phyloP scores from a whole-genome alignment of 2,888 invertebrate species.

The Eupelmus urozonus region DNA sequence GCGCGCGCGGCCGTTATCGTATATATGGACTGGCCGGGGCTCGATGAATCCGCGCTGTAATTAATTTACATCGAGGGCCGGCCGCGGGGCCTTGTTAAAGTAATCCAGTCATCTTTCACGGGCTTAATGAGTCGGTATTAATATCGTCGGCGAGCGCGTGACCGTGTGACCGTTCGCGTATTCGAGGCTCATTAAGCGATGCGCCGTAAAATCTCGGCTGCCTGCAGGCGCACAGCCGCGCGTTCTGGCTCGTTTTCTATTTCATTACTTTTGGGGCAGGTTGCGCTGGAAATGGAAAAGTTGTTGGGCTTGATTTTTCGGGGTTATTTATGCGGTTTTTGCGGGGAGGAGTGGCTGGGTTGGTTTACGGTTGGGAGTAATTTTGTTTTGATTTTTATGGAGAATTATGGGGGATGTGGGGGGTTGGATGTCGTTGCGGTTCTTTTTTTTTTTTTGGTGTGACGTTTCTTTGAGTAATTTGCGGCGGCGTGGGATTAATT shows the following conservation, averaged over 20 bases:
- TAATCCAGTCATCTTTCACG: conserved; percentile 64
- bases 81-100: conserved; percentile 63
- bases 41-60: conserved; percentile 52
- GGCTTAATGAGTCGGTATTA: conserved; percentile 65
- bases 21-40: too few relatives aligned
- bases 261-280: conserved; percentile 40
- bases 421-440: too few relatives aligned
- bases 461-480: not conserved
- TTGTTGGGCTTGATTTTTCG: too few relatives aligned
- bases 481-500: too few relatives aligned
- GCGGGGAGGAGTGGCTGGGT: too few relatives aligned
- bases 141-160: conserved; percentile 49
- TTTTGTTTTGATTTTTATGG: too few relatives aligned
- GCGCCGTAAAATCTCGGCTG: conserved; percentile 30
- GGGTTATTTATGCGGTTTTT: too few relatives aligned
- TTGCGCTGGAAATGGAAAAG: too few relatives aligned
- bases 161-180: not conserved
- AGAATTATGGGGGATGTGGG: too few relatives aligned
- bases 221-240: not conserved
- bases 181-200: conserved; percentile 47
- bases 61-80: conserved; percentile 63
- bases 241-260: conserved; percentile 34
- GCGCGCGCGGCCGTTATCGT: too few relatives aligned
- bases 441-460: too few relatives aligned
- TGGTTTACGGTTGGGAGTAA: too few relatives aligned